These are phyloP conservation scores for Apeira syringaria DNA, from an alignment of 2,888 invertebrate genomes.

Conservation along the genomic window DNA sequence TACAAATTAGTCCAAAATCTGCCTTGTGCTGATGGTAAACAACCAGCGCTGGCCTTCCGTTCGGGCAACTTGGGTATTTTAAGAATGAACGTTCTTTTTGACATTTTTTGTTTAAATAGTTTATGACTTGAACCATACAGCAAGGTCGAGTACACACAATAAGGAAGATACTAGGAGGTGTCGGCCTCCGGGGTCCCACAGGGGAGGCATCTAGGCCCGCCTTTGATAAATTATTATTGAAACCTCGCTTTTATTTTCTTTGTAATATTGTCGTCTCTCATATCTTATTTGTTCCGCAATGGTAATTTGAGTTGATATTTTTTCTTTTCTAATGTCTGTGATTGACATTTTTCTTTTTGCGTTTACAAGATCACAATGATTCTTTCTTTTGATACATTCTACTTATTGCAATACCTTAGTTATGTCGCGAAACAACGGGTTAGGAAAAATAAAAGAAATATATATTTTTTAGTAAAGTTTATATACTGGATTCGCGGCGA, in stretches of 20 bases:
- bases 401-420: too few species aligned
- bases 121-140: slow-evolving; percentile 27
- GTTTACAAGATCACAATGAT: not conserved
- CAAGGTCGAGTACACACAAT: slow-evolving; percentile 63
- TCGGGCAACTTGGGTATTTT: too few species aligned
- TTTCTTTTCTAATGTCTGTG: slow-evolving; percentile 19
- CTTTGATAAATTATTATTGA: slow-evolving; percentile 38
- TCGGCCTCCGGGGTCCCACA: slow-evolving; percentile 50
- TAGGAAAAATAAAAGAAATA: too few species aligned
- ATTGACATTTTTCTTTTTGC: slow-evolving; percentile 24
- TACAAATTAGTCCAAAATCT: too few species aligned
- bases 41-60: too few species aligned
- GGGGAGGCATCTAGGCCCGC: slow-evolving; percentile 30
- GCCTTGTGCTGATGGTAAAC: too few species aligned
- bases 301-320: slow-evolving; percentile 31
- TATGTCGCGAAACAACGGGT: too few species aligned
- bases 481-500: too few species aligned
- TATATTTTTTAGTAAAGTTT: too few species aligned
- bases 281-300: slow-evolving; percentile 33
- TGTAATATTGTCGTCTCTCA: slow-evolving; percentile 30
- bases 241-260: slow-evolving; percentile 35
- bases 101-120: slow-evolving; percentile 2
- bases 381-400: too few species aligned
- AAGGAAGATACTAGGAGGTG: slow-evolving; percentile 69
- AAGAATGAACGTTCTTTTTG: too few species aligned